Percentiles rank a stretch among this genome's conserved stretches.
Conservation (phyloP, 2,797 vertebrate genomes). For the Propithecus perrieri region DNA sequence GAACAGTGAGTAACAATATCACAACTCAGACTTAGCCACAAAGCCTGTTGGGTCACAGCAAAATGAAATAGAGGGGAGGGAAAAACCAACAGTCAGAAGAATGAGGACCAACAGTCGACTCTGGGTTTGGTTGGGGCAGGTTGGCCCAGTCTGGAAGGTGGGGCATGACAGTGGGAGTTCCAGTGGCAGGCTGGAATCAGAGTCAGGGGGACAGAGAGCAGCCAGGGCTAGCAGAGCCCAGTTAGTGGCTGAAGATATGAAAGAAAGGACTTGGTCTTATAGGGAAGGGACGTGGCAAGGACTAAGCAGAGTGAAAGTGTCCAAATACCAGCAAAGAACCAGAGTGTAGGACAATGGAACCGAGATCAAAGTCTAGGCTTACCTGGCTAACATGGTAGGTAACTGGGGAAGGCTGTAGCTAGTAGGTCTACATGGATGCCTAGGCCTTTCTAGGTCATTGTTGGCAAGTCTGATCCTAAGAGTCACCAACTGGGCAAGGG, state of each 20-base stretch:
- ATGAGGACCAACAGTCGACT: background rate
- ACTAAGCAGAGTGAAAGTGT: background rate
- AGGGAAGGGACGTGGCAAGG: background rate
- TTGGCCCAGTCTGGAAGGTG: background rate
- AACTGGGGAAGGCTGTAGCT: background rate
- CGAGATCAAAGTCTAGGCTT: background rate
- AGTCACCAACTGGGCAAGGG: background rate
- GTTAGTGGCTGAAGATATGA: background rate
- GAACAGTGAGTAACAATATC: background rate
- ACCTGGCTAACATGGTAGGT: background rate
- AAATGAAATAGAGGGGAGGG: background rate
- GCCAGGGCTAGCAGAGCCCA: background rate
- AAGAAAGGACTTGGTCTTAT: background rate
- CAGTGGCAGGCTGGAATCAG: background rate
- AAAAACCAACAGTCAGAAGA: background rate
- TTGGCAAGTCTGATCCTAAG: background rate
- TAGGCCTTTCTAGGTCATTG: background rate
- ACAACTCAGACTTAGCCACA: background rate
- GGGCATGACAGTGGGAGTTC: accelerated
- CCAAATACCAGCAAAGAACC: background rate
- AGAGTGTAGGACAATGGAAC: background rate
- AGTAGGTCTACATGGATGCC: background rate
- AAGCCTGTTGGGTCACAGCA: background rate
- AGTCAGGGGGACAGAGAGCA: background rate
- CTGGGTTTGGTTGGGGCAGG: background rate